Base-by-base conservation (phyloP, 2,888 invertebrate genomes). In the Drosophila barbarae region DNA sequence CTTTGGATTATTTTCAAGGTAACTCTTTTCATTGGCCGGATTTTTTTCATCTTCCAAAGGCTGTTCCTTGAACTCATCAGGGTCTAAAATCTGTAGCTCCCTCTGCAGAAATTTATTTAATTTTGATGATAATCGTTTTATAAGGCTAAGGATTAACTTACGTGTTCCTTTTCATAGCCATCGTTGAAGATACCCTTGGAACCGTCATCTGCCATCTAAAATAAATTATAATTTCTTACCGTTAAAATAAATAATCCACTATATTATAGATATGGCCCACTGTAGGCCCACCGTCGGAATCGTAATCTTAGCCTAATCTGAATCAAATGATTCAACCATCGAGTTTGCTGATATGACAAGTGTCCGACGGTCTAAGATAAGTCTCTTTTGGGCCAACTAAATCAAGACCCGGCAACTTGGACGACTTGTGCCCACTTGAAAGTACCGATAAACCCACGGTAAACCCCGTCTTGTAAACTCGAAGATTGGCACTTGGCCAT, bases 131-230 rank as follows among this genome's bases (percentile, higher is more conserved):
- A 3, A 9, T 9, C 15, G 9, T 10, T 5, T 13, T 2, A 2
- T 1, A 7, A 39, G 3, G 8, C 15, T 3, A 8, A 15, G 13
- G 8, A 5, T 2, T 2, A n/a, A 66, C 82, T 65, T 80, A 88
- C 88, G 42, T 84, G 66, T 30, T 83, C 83, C 58, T 71, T 50
- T 26, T 82, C 80, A 67, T 71, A 88, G 21, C 76, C 79, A 56
- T 80, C 79, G 71, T 88, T 89, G 9, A 58, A 21, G 30, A 44
- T 53, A 0, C 82, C 87, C 44, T 72, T 75, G 32, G 70, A 55
- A 21, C 66, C 61, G 36, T 72, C 71, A n/a, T 58, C 73, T 49
- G 69, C 55, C 73, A 80, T 76, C 84, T 86, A 34, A 1, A 70
- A 68, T 54, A 54, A 38, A 21, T 34, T 13, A 6, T 2, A 21